phyloP scores from a whole-genome alignment of 1,140 invertebrate species.

The Drosophila kikkawai region DNA sequence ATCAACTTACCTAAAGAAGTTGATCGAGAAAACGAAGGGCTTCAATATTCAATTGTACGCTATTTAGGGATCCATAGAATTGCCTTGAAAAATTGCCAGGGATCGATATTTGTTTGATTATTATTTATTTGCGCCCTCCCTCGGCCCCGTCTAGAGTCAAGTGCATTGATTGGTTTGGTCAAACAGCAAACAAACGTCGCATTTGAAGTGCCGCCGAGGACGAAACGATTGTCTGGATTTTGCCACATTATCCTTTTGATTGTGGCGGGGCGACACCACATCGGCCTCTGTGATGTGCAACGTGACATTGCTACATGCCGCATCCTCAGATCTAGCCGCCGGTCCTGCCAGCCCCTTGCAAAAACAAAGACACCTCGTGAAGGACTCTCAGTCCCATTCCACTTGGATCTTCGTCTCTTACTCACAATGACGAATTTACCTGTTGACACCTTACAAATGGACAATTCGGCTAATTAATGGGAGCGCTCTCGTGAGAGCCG shows the following conservation, averaged over 20 bases:
- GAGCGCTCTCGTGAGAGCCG: conserved; percentile 22
- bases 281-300: conserved; percentile 71
- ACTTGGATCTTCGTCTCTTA: conserved; percentile 11
- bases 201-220: conserved; percentile 77
- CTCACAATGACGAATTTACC: conserved; percentile 76
- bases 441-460: conserved; percentile 78
- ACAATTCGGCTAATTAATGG: conserved; percentile 79
- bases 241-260: conserved; percentile 81
- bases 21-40: neutral
- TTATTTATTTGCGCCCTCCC: conserved; percentile 75
- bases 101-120: conserved; percentile 64
- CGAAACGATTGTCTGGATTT: conserved; percentile 75
- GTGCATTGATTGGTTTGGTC: conserved; percentile 61
- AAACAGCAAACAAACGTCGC: conserved; percentile 63
- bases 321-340: conserved; percentile 63
- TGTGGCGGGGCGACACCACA: conserved; percentile 44
- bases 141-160: conserved; percentile 53
- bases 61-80: neutral
- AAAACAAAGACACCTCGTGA: conserved; percentile 60
- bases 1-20: neutral
- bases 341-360: conserved; percentile 38
- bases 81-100: conserved; percentile 49
- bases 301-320: conserved; percentile 72
- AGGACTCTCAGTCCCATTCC: conserved; percentile 16
- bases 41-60: conserved; percentile 1